A percentile compares a stretch with the other conserved stretches of the same genome.
These are phyloP conservation scores for Strigops habroptila DNA, from an alignment of 2,113 vertebrate species.

Conservation along the genomic window DNA sequence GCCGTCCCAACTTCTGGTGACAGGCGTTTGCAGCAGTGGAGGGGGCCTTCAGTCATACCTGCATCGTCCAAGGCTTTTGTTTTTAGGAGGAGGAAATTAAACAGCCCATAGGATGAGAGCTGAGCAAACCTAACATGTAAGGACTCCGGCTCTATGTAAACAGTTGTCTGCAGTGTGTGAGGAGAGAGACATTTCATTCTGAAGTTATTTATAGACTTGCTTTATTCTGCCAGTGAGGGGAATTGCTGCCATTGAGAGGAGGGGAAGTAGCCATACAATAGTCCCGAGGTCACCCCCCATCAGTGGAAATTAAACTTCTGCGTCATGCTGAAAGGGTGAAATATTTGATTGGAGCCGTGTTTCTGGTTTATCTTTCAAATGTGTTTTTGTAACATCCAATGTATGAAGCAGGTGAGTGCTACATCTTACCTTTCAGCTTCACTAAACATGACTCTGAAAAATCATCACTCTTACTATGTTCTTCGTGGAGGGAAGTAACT, in stretches of 20 bases:
- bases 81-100: not conserved
- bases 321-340: not conserved
- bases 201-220: slow-evolving; percentile 49
- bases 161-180: slow-evolving; percentile 25
- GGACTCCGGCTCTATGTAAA: not conserved
- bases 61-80: not conserved
- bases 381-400: not conserved
- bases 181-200: not conserved
- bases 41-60: not conserved
- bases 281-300: not conserved
- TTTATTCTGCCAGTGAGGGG: not conserved
- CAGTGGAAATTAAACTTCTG: slow-evolving; percentile 24
- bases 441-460: not conserved
- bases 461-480: not conserved
- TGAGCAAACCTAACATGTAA: not conserved
- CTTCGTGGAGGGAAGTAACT: not conserved
- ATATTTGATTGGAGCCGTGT: not conserved
- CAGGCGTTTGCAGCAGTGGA: not conserved
- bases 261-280: not conserved
- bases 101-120: not conserved
- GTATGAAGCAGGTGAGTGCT: not conserved
- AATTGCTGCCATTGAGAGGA: not conserved
- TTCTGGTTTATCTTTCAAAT: not conserved
- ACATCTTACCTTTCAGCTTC: not conserved
- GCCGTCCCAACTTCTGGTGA: not conserved